Evolutionary conservation across 2,113 vertebrate genomes (phyloP).

Genomic region (Neomonachus schauinslandi): DNA sequence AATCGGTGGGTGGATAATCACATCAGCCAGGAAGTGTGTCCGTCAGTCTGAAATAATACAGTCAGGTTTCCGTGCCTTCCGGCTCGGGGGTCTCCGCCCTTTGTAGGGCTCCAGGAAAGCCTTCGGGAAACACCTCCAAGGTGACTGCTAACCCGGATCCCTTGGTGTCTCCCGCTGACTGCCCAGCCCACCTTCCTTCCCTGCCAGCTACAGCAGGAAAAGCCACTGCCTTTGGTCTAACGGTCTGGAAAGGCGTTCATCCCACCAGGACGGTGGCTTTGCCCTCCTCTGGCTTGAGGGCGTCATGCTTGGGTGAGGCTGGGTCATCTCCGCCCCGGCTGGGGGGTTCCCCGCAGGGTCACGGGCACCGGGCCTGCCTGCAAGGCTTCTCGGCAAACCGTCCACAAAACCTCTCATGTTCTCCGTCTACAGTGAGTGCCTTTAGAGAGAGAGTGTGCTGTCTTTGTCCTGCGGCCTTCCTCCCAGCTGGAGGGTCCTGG

Average conservation of each 20-base stretch:
- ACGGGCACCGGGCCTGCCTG: not conserved
- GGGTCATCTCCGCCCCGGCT: not conserved
- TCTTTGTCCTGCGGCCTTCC: not conserved
- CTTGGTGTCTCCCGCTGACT: rapidly evolving
- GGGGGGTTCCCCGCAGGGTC: not conserved
- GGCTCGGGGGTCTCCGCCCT: too few relatives aligned
- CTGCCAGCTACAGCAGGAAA: not conserved
- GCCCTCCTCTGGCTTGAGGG: not conserved
- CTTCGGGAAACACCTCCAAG: rapidly evolving
- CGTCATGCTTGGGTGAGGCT: not conserved
- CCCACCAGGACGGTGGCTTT: not conserved
- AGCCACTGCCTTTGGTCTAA: not conserved
- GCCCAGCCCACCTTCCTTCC: not conserved
- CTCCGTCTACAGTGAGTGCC: rapidly evolving
- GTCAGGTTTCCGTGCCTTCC: rapidly evolving
- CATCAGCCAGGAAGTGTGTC: not conserved
- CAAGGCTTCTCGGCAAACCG: too few relatives aligned
- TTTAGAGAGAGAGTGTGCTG: not conserved
- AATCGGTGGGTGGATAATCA: rapidly evolving
- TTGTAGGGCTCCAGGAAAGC: not conserved
- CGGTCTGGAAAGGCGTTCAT: rapidly evolving
- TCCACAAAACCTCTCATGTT: not conserved
- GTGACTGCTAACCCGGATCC: rapidly evolving
- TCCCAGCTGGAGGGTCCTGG: not conserved
- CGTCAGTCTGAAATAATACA: rapidly evolving